Conservation (phyloP, 2,888 invertebrate genomes). For the Mantis religiosa region DNA sequence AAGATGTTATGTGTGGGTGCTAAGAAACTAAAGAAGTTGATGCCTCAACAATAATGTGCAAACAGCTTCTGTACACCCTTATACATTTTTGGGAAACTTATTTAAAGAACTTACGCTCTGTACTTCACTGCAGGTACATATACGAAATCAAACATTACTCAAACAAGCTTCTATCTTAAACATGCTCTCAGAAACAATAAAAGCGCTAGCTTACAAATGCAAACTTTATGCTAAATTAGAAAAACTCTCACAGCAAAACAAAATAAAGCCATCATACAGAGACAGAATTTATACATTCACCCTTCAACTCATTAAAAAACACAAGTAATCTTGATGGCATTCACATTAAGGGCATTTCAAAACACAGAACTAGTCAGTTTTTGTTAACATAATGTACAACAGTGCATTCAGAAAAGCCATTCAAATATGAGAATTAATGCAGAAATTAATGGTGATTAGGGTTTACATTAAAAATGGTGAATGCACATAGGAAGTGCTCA, state of each 20-base stretch:
- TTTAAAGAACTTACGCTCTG: background rate
- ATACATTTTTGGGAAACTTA: background rate
- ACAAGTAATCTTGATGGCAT: background rate
- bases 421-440: background rate
- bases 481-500: background rate
- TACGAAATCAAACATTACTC: background rate
- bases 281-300: background rate
- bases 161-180: background rate
- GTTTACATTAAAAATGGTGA: background rate
- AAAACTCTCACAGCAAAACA: background rate
- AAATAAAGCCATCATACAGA: background rate
- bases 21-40: background rate
- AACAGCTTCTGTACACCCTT: background rate
- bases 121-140: background rate
- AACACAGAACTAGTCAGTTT: constrained; percentile 23
- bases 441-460: background rate
- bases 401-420: background rate
- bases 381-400: background rate
- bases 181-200: background rate
- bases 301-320: background rate
- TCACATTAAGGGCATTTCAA: background rate
- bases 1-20: background rate
- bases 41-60: background rate
- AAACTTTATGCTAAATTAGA: background rate
- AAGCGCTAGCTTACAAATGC: background rate